Base-by-base conservation (phyloP, 2,888 invertebrate genomes). In the Rhingia campestris region DNA sequence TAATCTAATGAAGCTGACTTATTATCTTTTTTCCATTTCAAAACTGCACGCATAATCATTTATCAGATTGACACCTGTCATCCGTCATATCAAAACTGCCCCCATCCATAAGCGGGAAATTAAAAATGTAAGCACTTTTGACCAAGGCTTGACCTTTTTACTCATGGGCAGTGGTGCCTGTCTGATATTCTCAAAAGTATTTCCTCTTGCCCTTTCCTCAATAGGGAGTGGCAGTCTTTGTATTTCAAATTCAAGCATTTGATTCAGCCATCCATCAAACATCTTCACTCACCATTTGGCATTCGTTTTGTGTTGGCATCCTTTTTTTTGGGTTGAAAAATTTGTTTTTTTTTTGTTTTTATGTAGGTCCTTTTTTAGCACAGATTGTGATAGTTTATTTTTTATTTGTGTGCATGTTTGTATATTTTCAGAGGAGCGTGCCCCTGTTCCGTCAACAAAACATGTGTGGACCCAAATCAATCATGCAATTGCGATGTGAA, bases 401-500 rank as follows among this genome's bases (percentile, higher is more conserved):
- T 87, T 56, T 86, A 84, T 54, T 76, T 30, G 10, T 47, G 49
- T 43, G 69, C 49, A 49, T 12, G 32, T 72, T n/a, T 67, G 14
- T 51, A 43, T 75, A 51, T 74, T 74, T 91, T 53, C 90, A 95
- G 95, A 92, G 95, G 95, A 80, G 94, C 95, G 88, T 95, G 95
- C 90, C 94, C 95, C 41, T 95, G 95, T 89, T 95, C 95, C 88
- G 95, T 96, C 86, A 96, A 95, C 88, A 94, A 95, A 87, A 95
- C 95, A 67, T 98, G 97, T 91, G 95, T 95, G 59, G 95, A 95
- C 90, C 94, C 95, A 43, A 94, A 95, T 58, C 94, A 96, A 88
- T 95, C 96, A 87, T 98, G 98, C 92, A 97, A 98, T 91, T 98
- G 98, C 89, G 98, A 98, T 91, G 95, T 95, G 12, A 95, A 95